Evolutionary conservation across 2,797 vertebrate species (phyloP).

Genomic region (Picus viridis): DNA sequence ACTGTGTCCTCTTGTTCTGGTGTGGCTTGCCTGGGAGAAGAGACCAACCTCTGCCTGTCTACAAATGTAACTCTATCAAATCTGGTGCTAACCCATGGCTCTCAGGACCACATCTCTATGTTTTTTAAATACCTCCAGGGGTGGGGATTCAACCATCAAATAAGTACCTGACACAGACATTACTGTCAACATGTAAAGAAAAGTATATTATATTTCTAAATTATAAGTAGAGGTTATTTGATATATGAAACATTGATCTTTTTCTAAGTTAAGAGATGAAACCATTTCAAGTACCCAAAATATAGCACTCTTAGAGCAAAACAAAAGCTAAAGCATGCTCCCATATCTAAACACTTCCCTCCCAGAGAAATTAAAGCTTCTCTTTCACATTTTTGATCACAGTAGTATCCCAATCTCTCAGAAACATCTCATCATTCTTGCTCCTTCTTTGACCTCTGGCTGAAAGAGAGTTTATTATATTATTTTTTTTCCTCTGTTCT

Average conservation of each 20-base stretch:
- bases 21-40: too few species aligned
- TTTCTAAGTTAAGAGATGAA: background rate
- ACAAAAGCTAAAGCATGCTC: conserved; percentile 1
- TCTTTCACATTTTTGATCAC: background rate
- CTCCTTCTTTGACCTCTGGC: conserved; percentile 24
- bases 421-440: background rate
- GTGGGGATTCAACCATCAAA: too few species aligned
- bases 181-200: background rate
- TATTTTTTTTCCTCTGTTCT: background rate
- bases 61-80: too few species aligned
- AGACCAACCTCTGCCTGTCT: too few species aligned
- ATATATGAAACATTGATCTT: background rate
- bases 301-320: background rate
- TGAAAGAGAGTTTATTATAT: conserved; percentile 18
- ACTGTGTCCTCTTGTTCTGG: too few species aligned
- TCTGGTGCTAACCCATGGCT: too few species aligned
- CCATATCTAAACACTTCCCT: background rate
- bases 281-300: background rate
- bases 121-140: too few species aligned
- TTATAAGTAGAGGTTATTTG: background rate
- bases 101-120: too few species aligned
- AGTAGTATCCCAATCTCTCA: conserved; percentile 3
- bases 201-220: background rate
- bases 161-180: background rate
- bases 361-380: background rate